Base-by-base conservation (phyloP, 2,113 vertebrate species). In the Gopherus evgoodei region DNA sequence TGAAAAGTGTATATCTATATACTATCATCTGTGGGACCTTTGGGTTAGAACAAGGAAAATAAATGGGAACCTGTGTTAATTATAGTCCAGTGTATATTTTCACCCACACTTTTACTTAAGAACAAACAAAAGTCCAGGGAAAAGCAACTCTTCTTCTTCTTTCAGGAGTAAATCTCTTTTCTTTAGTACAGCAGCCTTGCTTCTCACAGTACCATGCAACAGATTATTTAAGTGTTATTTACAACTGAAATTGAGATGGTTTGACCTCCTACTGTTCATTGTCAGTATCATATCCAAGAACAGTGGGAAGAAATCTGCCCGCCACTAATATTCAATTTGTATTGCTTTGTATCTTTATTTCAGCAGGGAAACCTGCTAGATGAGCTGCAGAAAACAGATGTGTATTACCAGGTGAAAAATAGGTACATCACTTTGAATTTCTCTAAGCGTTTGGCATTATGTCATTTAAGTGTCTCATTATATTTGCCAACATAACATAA, bases 331-430 rank as follows among this genome's bases (percentile, higher is more conserved):
- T 93, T 97, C 88, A 92, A 89, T 96, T 94, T 94, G 65, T 69
- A 72, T 84, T 87, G 86, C 78, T 93, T 89, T 69, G 3, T 93
- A 89, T 90, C 59, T 88, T 95, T 92, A 72, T 95, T 96, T 90
- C 93, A 91, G 91, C 89, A 92, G 89, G 62, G 92, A 83, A 84
- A 94, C 44, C 62, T 75, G 75, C 42, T 93, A 57, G 80, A 88
- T 31, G 72, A 97, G 88, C 75, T 83, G n/a, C 38, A 87, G 91
- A 84, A 95, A 97, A 95, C 87, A 97, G 95, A 95, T 97, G 94
- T 89, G 65, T 81, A 88, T 27, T 90, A 93, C 54, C 72, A 95
- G 87, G 88, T 81, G 92, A 94, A 93, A 93, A 94, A 89, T 82
- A 72, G 38, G 62, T 96, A 75, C 52, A 31, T 93, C 1, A 0